Conservation (phyloP, 2,888 invertebrate species). For the Chaitophorus viminalis region DNA sequence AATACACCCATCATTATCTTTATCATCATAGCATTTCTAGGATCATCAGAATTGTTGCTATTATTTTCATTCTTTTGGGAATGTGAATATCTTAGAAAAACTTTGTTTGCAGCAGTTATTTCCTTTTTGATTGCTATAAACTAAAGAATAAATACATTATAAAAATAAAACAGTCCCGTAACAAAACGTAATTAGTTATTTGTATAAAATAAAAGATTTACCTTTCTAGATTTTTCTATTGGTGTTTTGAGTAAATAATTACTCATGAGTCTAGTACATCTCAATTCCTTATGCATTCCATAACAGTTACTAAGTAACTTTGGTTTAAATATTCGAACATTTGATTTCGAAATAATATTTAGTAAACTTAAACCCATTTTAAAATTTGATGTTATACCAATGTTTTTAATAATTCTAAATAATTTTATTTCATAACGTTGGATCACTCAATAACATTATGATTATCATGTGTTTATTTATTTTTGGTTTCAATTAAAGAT, state of each 20-base stretch:
- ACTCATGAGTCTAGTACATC: not conserved
- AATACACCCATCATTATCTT: slow-evolving; percentile 51
- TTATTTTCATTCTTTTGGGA: slow-evolving; percentile 35
- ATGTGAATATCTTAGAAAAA: slow-evolving; percentile 52
- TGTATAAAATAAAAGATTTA: not conserved
- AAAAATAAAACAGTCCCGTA: not conserved
- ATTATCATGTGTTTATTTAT: not conserved
- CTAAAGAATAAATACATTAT: slow-evolving; percentile 21
- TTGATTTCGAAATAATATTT: slow-evolving; percentile 43
- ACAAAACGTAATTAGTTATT: not conserved
- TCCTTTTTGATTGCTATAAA: slow-evolving; percentile 33
- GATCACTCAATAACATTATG: not conserved
- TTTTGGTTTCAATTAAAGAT: not conserved
- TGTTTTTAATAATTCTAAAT: not conserved
- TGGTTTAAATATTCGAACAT: slow-evolving; percentile 30
- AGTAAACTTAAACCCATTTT: slow-evolving; percentile 55
- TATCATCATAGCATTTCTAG: slow-evolving; percentile 65
- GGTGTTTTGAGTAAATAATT: slow-evolving; percentile 35
- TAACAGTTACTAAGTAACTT: not conserved
- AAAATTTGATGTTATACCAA: not conserved
- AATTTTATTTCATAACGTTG: not conserved
- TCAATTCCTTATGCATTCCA: not conserved
- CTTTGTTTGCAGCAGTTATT: slow-evolving; percentile 46
- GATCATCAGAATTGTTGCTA: slow-evolving; percentile 64
- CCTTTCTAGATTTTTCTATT: slow-evolving; percentile 33